Evolutionary conservation across 2,797 vertebrate genomes (phyloP), one percentile per base, ranked within the genome.

Genomic region (Dermochelys coriacea): DNA sequence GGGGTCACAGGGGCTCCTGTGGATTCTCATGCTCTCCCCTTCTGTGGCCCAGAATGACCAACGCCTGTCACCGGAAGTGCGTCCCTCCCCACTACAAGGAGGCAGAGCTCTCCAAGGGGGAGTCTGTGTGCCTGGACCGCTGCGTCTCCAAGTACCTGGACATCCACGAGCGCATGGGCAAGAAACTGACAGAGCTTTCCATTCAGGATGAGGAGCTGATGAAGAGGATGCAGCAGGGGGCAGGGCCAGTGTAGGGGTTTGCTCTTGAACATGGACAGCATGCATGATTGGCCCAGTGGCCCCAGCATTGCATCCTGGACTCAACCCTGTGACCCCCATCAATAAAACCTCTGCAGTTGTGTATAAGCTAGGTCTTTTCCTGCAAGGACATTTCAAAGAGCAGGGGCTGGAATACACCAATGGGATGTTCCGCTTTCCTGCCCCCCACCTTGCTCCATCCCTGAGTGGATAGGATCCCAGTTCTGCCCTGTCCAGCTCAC

Each of bases 101-200:
- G 88, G 98, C 99, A 0, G 99, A 99, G 96, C 98, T 97, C 85
- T 99, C 99, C 0, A 99, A 99, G 97, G 99, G 99, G 1, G 99
- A 99, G 94, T 98, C 99, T 0, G 99, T 99, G 82, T 99, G 99
- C 94, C 97, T 99, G 96, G 99, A 99, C 96, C 99, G 99, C 85
- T 99, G 99, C 14, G 99, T 99, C 83, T 99, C 99, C 95, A 99
- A 99, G 97, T 99, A 99, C 97, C 98, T 99, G 96, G 99, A 99
- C 96, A 99, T 99, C 74, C 99, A 99, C 1, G 99, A 99, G 97
- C 97, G 98, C 79, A 98, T 99, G 97, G 99, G 99, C 64, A 99
- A 99, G 88, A 99, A 99, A 96, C 97, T 99, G 93, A 99, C 99
- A 0, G 99, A 99, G 96, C 98, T 99, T 41, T 99, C 99, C 0